These are phyloP conservation scores for Callosobruchus maculatus DNA, from an alignment of 2,888 invertebrate genomes.

Conservation along the genomic window DNA sequence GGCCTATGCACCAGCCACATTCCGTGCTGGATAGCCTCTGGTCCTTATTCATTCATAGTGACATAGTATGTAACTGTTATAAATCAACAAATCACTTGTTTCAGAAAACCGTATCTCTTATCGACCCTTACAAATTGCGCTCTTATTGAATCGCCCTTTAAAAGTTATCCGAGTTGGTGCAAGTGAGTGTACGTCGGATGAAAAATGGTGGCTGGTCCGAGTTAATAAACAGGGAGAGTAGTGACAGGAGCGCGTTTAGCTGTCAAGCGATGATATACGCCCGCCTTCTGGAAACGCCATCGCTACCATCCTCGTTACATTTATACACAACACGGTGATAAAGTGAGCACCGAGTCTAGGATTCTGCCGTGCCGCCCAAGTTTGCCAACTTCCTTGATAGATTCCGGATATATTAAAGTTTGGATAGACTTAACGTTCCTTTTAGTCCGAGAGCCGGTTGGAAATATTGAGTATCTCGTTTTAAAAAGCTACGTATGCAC, in stretches of 20 bases:
- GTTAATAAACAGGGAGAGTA: neutral
- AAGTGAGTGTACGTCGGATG: neutral
- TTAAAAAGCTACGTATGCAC: too few species aligned
- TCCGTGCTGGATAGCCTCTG: too few species aligned
- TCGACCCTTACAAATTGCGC: too few species aligned
- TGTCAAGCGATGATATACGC: neutral
- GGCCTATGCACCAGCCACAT: too few species aligned
- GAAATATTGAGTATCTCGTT: too few species aligned
- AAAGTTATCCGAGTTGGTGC: neutral
- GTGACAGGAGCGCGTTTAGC: neutral
- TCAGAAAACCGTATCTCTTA: too few species aligned
- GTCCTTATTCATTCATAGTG: too few species aligned
- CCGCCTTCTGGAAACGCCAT: neutral
- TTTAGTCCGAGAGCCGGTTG: too few species aligned
- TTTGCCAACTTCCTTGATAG: neutral
- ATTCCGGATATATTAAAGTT: neutral
- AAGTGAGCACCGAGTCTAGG: neutral
- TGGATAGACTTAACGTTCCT: neutral
- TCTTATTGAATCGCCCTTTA: neutral
- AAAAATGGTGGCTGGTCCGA: neutral
- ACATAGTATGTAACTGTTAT: too few species aligned
- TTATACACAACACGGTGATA: neutral
- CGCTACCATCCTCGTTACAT: neutral
- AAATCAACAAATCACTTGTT: too few species aligned
- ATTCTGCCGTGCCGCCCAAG: neutral